phyloP scores from a whole-genome alignment of 2,888 invertebrate genomes.

The Polyommatus icarus region DNA sequence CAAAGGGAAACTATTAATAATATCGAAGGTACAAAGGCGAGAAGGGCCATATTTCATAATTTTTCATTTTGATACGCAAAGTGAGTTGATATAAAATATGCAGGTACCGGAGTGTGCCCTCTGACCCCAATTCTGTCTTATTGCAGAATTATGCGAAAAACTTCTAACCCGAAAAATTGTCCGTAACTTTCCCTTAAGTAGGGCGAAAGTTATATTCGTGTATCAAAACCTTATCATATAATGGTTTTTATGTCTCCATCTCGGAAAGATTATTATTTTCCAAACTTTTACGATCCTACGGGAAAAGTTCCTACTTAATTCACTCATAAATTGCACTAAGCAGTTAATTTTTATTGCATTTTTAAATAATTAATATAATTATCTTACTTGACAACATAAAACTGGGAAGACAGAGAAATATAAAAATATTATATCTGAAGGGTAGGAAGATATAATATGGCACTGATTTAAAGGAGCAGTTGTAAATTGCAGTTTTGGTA shows the following conservation, averaged over 20 bases:
- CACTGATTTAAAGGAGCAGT: too few relatives aligned
- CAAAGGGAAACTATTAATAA: background rate
- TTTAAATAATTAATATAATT: background rate
- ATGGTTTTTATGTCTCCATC: conserved; percentile 23
- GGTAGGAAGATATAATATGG: too few relatives aligned
- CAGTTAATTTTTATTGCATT: background rate
- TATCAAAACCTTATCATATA: conserved; percentile 28
- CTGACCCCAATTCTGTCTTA: conserved; percentile 26
- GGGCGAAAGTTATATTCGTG: conserved; percentile 19
- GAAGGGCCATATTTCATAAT: conserved; percentile 20
- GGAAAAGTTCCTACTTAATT: background rate
- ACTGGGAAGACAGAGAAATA: background rate
- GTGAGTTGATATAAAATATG: conserved; percentile 27
- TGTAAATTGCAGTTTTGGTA: too few relatives aligned
- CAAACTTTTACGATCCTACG: conserved; percentile 1
- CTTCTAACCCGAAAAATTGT: conserved; percentile 30
- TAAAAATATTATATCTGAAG: too few relatives aligned
- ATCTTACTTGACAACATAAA: background rate
- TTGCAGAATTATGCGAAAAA: conserved; percentile 31
- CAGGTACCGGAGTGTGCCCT: conserved; percentile 26
- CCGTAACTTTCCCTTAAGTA: conserved; percentile 29
- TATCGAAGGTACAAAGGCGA: background rate
- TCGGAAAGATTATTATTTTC: conserved; percentile 14
- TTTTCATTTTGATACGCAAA: conserved; percentile 8
- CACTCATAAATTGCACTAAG: background rate